Conservation (phyloP, 2,113 vertebrate species). For the Myanophis thanlyinensis region DNA sequence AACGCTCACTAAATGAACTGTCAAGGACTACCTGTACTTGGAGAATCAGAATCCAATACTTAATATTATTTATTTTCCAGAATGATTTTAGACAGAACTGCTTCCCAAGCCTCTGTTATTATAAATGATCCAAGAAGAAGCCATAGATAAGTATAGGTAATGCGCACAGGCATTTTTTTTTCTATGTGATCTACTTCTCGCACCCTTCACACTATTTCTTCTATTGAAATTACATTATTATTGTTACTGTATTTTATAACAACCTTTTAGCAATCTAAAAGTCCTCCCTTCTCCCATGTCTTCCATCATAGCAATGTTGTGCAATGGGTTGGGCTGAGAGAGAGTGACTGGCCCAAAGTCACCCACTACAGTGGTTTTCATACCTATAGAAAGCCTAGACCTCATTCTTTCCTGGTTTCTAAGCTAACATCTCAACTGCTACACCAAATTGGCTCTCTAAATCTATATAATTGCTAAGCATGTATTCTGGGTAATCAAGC, state of each 20-base stretch:
- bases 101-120: neutral
- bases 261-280: neutral
- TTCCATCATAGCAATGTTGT: neutral
- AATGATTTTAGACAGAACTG: neutral
- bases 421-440: neutral
- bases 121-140: neutral
- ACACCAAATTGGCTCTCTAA: neutral
- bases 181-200: neutral
- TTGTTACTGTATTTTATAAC: neutral
- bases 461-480: slow-evolving; percentile 29
- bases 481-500: slow-evolving; percentile 32
- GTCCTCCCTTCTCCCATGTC: neutral
- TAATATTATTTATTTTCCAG: neutral
- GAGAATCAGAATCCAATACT: neutral
- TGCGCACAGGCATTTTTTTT: neutral
- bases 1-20: too few relatives aligned
- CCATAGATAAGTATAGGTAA: neutral
- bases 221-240: neutral
- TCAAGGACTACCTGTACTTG: too few relatives aligned
- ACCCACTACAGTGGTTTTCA: neutral
- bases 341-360: neutral
- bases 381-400: neutral
- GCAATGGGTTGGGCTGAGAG: neutral
- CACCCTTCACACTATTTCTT: neutral
- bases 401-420: neutral